A percentile compares a stretch with the other conserved stretches of the same genome.
phyloP scores from a whole-genome alignment of 2,113 vertebrate genomes.

The Craseonycteris thonglongyai region DNA sequence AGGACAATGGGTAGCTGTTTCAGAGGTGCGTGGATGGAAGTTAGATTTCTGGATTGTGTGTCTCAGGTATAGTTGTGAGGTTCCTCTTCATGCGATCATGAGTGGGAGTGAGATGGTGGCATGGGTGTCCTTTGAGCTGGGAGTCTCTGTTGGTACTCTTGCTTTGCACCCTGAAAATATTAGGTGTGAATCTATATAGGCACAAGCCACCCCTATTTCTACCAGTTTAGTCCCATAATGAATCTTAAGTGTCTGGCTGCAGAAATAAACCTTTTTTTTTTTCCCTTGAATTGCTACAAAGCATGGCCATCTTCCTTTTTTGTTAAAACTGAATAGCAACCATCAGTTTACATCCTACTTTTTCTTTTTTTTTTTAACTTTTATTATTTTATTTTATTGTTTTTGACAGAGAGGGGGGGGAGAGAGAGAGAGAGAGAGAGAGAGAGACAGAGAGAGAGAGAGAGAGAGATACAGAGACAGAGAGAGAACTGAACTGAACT shows the following conservation, averaged over 20 bases:
- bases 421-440: too few species aligned
- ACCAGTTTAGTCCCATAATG: background rate
- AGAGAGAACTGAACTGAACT: too few species aligned
- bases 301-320: background rate
- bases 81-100: background rate
- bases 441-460: too few species aligned
- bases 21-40: background rate
- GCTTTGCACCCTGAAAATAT: background rate
- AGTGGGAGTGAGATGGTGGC: background rate
- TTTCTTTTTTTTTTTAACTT: too few species aligned
- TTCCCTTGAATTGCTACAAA: background rate
- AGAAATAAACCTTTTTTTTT: background rate
- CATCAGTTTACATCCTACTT: background rate
- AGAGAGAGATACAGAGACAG: too few species aligned
- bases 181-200: background rate
- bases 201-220: rapidly evolving
- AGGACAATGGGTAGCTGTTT: background rate
- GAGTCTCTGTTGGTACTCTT: background rate
- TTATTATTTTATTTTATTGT: too few species aligned
- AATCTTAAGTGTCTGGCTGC: background rate
- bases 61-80: background rate
- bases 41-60: background rate
- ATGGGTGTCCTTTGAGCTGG: background rate
- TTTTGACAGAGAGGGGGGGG: too few species aligned
- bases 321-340: background rate